Conservation (phyloP, 1,140 invertebrate genomes). For the Zaprionus taronus region DNA sequence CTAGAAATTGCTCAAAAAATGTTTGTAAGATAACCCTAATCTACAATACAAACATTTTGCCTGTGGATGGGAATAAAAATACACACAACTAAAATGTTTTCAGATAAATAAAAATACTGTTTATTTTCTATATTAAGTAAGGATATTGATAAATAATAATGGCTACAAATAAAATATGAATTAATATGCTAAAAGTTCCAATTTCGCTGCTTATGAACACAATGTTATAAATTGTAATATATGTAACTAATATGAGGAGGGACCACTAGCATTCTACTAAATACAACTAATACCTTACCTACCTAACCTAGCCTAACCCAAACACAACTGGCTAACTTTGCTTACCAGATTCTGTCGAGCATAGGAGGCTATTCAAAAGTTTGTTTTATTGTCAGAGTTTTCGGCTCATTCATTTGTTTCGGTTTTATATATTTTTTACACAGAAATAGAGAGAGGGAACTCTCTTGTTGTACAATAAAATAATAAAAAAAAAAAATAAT, state of each 20-base stretch:
- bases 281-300: no score
- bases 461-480: neutral
- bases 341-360: neutral
- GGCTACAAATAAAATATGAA: no score
- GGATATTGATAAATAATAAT: no score
- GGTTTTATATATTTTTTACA: neutral
- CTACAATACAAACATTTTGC: neutral
- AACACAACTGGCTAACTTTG: neutral
- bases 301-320: neutral
- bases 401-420: neutral
- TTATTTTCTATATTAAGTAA: no score
- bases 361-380: neutral
- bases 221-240: no score
- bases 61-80: no score
- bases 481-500: neutral
- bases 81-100: no score
- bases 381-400: neutral
- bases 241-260: no score
- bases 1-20: neutral
- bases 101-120: no score
- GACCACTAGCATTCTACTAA: no score
- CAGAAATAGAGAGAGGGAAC: neutral
- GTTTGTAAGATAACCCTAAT: neutral
- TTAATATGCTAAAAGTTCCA: no score
- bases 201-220: no score